Conservation (phyloP, 2,888 invertebrate genomes). For the Drepana falcataria region DNA sequence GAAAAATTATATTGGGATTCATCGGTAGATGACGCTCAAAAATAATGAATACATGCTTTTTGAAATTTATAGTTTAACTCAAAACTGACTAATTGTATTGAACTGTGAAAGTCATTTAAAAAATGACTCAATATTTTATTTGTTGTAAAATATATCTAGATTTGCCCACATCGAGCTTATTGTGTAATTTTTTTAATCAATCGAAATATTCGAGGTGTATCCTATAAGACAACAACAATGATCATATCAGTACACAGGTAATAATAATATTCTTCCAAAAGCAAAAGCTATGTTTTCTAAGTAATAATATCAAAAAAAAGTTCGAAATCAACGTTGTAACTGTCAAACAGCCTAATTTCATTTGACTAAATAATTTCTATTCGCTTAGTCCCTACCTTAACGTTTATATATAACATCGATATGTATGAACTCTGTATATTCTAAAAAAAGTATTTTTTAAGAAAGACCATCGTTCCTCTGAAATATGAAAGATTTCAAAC, state of each 20-base stretch:
- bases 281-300: constrained; percentile 25
- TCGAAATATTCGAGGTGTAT: constrained; percentile 14
- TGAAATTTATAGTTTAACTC: too few relatives aligned
- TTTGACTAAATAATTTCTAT: constrained; percentile 68
- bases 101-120: too few relatives aligned
- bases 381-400: constrained; percentile 45
- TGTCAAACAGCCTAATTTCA: constrained; percentile 69
- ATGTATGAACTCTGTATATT: constrained; percentile 73
- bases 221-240: constrained; percentile 40
- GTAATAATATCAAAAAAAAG: constrained; percentile 16
- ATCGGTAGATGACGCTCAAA: too few relatives aligned
- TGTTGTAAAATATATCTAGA: too few relatives aligned
- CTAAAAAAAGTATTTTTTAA: constrained; percentile 50
- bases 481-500: constrained; percentile 43
- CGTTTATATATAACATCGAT: constrained; percentile 74
- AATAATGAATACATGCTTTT: too few relatives aligned
- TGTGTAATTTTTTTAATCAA: neutral
- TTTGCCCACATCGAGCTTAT: too few relatives aligned
- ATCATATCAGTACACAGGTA: constrained; percentile 38
- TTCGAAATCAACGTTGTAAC: constrained; percentile 43
- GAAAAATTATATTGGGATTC: too few relatives aligned
- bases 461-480: constrained; percentile 36
- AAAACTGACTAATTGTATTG: too few relatives aligned
- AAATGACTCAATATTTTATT: too few relatives aligned
- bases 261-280: constrained; percentile 42